Percentiles rank a stretch among this genome's conserved stretches.
phyloP scores from a whole-genome alignment of 53 echinoderm and acorn worm species.

The Mesocentrotus franciscanus region DNA sequence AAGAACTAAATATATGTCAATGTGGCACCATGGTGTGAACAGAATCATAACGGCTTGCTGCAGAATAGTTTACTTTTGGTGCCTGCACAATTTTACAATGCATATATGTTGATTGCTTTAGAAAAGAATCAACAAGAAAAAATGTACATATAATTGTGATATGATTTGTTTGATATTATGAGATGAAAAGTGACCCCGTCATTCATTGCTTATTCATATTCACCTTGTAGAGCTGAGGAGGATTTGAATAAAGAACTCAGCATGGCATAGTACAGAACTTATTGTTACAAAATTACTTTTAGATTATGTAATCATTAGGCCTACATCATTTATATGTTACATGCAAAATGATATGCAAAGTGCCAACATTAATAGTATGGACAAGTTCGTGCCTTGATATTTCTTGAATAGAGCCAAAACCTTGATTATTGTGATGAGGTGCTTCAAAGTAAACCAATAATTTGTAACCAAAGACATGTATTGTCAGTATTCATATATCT shows the following conservation, averaged over 20 bases:
- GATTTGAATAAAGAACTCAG: not conserved
- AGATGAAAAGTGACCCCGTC: not conserved
- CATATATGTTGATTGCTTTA: not conserved
- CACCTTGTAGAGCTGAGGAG: not conserved
- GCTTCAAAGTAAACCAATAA: not conserved
- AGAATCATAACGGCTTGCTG: too few relatives aligned
- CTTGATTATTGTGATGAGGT: not conserved
- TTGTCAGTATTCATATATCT: conserved; percentile 12
- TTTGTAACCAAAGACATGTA: conserved; percentile 12
- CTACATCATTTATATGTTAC: not conserved
- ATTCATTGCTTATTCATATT: not conserved
- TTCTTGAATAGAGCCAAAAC: not conserved
- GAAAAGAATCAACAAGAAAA: too few relatives aligned
- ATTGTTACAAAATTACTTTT: not conserved
- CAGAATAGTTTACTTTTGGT: not conserved
- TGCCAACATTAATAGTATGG: not conserved
- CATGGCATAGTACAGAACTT: not conserved
- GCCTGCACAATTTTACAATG: not conserved
- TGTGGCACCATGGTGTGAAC: not conserved
- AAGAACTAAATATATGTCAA: not conserved
- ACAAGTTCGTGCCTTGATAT: not conserved
- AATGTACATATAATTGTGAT: too few relatives aligned
- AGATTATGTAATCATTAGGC: not conserved
- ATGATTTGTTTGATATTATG: not conserved
- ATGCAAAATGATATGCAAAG: conserved; percentile 38